phyloP scores from a whole-genome alignment of 2,113 vertebrate species.

The Callopanchax toddi region DNA sequence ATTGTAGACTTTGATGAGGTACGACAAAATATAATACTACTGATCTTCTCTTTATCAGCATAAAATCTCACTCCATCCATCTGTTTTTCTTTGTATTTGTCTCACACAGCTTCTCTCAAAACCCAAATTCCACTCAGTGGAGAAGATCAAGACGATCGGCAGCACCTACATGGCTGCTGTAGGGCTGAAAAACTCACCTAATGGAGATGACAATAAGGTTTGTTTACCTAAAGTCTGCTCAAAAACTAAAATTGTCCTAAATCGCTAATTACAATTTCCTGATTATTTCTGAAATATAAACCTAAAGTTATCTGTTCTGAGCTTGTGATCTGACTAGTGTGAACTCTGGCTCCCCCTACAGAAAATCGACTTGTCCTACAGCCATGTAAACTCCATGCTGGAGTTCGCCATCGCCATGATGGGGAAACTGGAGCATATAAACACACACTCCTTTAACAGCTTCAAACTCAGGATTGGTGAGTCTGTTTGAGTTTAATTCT shows the following conservation, averaged over 20 bases:
- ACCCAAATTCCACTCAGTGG: conserved; percentile 88
- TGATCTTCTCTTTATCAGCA: neutral
- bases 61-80: neutral
- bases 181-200: conserved; percentile 74
- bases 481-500: neutral
- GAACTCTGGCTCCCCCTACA: conserved; percentile 69
- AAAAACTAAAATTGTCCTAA: neutral
- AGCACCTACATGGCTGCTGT: conserved; percentile 92
- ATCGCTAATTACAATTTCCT: neutral
- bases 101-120: conserved; percentile 84
- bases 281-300: neutral
- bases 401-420: conserved; percentile 88
- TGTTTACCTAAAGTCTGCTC: conserved; percentile 17
- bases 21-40: neutral
- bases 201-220: conserved; percentile 75
- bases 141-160: conserved; percentile 92
- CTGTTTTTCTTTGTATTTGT: neutral
- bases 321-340: neutral
- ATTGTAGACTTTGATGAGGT: conserved; percentile 93
- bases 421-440: conserved; percentile 84
- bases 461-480: conserved; percentile 90
- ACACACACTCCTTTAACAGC: conserved; percentile 90
- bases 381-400: conserved; percentile 86
- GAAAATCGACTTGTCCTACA: conserved; percentile 80
- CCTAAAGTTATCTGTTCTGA: too few relatives aligned